These are phyloP conservation scores for Ruditapes philippinarum DNA, from an alignment of 1,140 invertebrate genomes.

Conservation along the genomic window DNA sequence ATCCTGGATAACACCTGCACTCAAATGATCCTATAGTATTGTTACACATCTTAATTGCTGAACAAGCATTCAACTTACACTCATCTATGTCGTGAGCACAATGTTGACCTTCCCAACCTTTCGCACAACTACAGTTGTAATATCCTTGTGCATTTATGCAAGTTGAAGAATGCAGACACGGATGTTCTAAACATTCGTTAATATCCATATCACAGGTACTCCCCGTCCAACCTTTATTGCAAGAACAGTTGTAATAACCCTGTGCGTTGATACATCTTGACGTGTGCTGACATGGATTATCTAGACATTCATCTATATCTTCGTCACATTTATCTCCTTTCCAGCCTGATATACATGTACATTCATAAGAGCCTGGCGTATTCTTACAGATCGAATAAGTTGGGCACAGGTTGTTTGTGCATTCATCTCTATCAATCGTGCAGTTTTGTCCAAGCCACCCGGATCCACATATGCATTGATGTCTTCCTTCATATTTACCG, in stretches of 20 bases:
- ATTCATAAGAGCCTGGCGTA: conserved; percentile 53
- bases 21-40: conserved; percentile 52
- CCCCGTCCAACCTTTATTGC: background rate
- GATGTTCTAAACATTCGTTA: conserved; percentile 17
- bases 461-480: background rate
- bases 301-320: conserved; percentile 68
- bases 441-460: conserved; percentile 24
- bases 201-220: conserved; percentile 17
- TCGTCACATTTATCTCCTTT: conserved; percentile 33
- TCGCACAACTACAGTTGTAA: conserved; percentile 10
- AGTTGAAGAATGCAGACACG: background rate
- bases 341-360: conserved; percentile 52
- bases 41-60: background rate
- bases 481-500: background rate
- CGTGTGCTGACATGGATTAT: conserved; percentile 36
- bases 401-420: conserved; percentile 31
- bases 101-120: conserved; percentile 8
- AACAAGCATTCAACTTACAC: background rate
- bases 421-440: conserved; percentile 56
- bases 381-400: conserved; percentile 57
- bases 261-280: background rate
- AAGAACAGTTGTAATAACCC: conserved; percentile 19
- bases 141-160: conserved; percentile 14
- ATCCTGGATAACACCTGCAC: conserved; percentile 10
- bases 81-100: conserved; percentile 37